A percentile compares a stretch with the other conserved stretches of the same genome.
phyloP scores from a whole-genome alignment of 2,113 vertebrate genomes.

The Pristiophorus japonicus region DNA sequence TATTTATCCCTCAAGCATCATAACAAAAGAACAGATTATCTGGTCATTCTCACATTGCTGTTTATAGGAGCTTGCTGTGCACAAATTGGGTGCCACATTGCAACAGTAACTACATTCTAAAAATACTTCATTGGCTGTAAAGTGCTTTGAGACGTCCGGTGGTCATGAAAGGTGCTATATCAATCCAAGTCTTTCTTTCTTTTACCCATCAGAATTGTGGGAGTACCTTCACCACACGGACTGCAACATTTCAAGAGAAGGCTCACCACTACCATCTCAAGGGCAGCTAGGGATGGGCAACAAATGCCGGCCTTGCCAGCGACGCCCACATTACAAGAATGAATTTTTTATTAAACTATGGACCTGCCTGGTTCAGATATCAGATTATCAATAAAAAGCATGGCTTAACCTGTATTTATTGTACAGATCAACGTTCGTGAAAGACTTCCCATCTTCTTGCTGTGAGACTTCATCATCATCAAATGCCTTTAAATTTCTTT shows the following conservation, averaged over 20 bases:
- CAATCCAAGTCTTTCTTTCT: no score
- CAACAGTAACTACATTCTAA: no score
- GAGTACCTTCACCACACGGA: not conserved
- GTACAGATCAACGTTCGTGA: slow-evolving; percentile 40
- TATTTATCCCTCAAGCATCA: no score
- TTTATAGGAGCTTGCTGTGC: no score
- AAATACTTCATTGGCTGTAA: no score
- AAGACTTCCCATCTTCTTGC: slow-evolving; percentile 35
- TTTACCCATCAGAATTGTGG: not conserved
- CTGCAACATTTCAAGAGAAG: not conserved
- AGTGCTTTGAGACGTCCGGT: no score
- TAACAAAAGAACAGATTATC: no score
- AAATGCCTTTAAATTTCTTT: slow-evolving; percentile 32
- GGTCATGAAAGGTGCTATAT: no score
- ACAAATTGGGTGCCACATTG: no score
- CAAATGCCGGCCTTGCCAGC: not conserved
- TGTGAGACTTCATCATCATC: slow-evolving; percentile 36
- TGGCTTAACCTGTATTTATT: slow-evolving; percentile 42
- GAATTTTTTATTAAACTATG: not conserved
- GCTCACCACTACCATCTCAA: not conserved
- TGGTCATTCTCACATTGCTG: no score
- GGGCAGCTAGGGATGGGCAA: not conserved
- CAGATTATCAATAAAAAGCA: not conserved
- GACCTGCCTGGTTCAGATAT: not conserved
- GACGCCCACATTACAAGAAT: not conserved